phyloP scores from a whole-genome alignment of 2,113 vertebrate species.

The Zootoca vivipara region DNA sequence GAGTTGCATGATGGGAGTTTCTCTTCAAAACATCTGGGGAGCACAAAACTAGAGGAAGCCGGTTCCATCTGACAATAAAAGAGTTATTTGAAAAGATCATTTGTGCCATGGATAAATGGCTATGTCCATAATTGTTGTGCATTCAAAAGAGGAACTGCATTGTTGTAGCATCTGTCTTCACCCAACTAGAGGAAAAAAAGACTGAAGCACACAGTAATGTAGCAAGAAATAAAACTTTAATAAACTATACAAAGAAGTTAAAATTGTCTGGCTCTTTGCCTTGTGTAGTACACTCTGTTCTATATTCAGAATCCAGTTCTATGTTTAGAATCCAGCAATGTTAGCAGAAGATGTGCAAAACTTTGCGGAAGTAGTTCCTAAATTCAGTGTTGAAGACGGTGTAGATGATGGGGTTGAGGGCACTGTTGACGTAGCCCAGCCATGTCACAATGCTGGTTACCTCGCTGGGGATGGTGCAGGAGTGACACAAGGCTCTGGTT shows the following conservation, averaged over 20 bases:
- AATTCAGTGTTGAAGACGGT: constrained; percentile 93
- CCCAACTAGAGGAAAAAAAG: constrained; percentile 26
- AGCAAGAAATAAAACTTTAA: constrained; percentile 70
- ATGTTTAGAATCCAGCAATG: fast-evolving
- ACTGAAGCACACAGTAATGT: background rate
- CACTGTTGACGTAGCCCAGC: constrained; percentile 96
- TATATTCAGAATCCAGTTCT: background rate
- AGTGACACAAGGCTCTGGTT: constrained; percentile 82
- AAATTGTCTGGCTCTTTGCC: background rate
- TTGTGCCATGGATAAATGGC: background rate
- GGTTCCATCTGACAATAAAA: background rate
- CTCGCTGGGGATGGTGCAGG: constrained; percentile 80
- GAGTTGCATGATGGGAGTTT: background rate
- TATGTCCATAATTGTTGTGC: background rate
- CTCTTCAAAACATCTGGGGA: background rate
- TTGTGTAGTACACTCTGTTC: background rate
- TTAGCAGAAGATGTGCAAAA: constrained; percentile 78
- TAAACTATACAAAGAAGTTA: constrained; percentile 58
- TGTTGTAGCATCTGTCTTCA: background rate
- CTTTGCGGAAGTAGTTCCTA: constrained; percentile 88
- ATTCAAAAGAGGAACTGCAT: background rate
- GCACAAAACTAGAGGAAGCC: background rate
- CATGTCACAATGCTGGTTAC: constrained; percentile 94
- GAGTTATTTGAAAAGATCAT: background rate
- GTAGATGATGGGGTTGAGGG: constrained; percentile 94